phyloP scores from a whole-genome alignment of 2,113 vertebrate species.

The Anolis sagrei region DNA sequence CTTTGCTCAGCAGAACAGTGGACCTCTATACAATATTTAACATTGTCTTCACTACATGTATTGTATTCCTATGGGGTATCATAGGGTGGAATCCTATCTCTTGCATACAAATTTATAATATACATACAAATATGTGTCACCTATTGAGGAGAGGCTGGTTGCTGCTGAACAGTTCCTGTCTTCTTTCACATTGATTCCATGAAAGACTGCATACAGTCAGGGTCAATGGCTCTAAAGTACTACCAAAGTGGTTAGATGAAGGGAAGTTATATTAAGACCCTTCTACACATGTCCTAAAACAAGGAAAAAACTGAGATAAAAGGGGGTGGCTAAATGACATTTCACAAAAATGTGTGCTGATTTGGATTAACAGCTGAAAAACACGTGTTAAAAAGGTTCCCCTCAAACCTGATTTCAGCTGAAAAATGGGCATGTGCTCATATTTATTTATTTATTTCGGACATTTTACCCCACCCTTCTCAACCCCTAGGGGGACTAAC shows the following conservation, averaged over 20 bases:
- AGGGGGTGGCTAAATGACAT: too few species aligned
- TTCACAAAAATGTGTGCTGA: too few species aligned
- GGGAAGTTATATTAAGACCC: not conserved
- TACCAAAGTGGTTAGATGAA: not conserved
- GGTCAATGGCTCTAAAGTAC: not conserved
- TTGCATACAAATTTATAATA: slow-evolving; percentile 2
- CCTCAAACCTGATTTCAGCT: too few species aligned
- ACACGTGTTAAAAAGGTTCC: too few species aligned
- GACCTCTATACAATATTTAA: not conserved
- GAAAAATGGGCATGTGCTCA: too few species aligned
- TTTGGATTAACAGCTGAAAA: too few species aligned
- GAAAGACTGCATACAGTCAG: not conserved
- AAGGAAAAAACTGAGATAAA: too few species aligned
- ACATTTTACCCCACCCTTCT: too few species aligned
- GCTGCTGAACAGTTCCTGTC: not conserved
- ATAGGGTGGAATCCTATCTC: rapidly evolving
- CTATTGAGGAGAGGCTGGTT: not conserved
- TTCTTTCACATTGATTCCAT: slow-evolving; percentile 2
- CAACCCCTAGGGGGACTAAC: too few species aligned
- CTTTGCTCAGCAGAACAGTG: slow-evolving; percentile 25
- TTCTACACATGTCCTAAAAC: too few species aligned
- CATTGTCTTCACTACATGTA: not conserved
- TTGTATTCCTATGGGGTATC: slow-evolving; percentile 1
- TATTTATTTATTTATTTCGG: too few species aligned
- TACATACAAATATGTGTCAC: not conserved